Evolutionary conservation across 2,888 invertebrate genomes (phyloP).

Genomic region (Platycheirus albimanus): DNA sequence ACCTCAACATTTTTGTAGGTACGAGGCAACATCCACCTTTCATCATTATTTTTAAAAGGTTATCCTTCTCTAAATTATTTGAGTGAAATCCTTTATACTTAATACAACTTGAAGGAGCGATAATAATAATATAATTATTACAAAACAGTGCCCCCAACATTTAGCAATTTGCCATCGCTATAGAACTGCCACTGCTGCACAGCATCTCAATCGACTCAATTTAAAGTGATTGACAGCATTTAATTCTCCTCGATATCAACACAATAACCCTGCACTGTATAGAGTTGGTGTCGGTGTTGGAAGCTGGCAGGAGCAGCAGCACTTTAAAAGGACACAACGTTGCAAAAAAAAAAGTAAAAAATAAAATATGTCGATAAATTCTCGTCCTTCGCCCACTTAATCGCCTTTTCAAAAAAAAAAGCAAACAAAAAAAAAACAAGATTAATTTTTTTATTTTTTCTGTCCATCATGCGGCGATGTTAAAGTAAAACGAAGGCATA

Average conservation of each 20-base stretch:
- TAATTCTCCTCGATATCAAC: constrained; percentile 54
- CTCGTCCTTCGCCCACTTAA: constrained; percentile 59
- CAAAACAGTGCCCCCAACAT: neutral
- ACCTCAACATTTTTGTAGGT: too few species aligned
- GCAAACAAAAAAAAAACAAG: constrained; percentile 45
- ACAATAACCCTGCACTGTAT: constrained; percentile 39
- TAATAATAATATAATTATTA: too few species aligned
- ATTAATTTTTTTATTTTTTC: constrained; percentile 47
- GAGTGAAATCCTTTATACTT: too few species aligned
- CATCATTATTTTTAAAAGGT: too few species aligned
- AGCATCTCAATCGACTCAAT: constrained; percentile 39
- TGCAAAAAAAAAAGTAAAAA: constrained; percentile 34
- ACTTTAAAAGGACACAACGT: constrained; percentile 47
- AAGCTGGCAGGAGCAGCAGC: constrained; percentile 9
- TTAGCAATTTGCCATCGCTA: constrained; percentile 3
- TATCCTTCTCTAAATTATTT: too few species aligned
- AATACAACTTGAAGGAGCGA: too few species aligned
- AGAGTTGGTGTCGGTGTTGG: neutral
- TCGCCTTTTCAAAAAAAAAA: constrained; percentile 46
- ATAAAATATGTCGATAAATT: constrained; percentile 56
- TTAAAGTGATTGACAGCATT: constrained; percentile 64
- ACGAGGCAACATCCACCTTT: too few species aligned
- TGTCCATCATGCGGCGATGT: constrained; percentile 66
- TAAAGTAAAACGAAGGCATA: constrained; percentile 55
- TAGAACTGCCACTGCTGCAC: neutral